phyloP scores from a whole-genome alignment of 2,113 vertebrate genomes.

The Pungitius pungitius region DNA sequence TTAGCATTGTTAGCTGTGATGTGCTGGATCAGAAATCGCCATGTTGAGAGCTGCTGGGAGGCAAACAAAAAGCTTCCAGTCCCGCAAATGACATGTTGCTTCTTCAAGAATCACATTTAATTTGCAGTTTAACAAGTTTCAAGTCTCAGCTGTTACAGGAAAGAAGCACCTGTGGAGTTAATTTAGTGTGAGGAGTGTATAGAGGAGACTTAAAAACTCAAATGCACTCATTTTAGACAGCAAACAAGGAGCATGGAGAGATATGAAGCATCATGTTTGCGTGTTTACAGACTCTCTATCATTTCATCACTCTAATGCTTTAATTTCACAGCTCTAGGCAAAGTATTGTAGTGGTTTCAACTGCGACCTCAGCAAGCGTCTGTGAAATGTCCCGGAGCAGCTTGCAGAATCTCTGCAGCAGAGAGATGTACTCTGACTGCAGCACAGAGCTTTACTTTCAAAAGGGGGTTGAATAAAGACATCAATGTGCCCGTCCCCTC shows the following conservation, averaged over 20 bases:
- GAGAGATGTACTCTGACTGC: neutral
- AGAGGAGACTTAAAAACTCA: neutral
- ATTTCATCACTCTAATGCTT: neutral
- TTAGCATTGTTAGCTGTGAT: no score
- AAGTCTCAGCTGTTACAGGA: conserved; percentile 16
- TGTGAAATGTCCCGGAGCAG: neutral
- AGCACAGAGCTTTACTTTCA: neutral
- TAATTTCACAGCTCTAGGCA: neutral
- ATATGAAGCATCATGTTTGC: neutral
- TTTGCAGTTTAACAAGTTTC: conserved; percentile 35
- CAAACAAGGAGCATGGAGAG: neutral
- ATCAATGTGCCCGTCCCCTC: neutral
- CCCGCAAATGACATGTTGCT: neutral
- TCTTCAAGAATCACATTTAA: conserved; percentile 33
- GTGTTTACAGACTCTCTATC: neutral
- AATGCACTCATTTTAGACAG: conserved; percentile 7
- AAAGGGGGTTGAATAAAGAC: neutral
- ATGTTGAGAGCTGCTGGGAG: neutral
- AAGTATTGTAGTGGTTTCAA: neutral
- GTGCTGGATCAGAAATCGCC: neutral
- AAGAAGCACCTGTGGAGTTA: conserved; percentile 17
- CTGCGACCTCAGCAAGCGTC: neutral
- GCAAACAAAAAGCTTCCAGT: neutral
- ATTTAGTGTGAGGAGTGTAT: conserved; percentile 23
- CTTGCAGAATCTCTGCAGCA: neutral